Percentiles rank a stretch among this genome's conserved stretches.
Evolutionary conservation across 2,888 invertebrate species (phyloP).

Genomic region (Odiellus spinosus): DNA sequence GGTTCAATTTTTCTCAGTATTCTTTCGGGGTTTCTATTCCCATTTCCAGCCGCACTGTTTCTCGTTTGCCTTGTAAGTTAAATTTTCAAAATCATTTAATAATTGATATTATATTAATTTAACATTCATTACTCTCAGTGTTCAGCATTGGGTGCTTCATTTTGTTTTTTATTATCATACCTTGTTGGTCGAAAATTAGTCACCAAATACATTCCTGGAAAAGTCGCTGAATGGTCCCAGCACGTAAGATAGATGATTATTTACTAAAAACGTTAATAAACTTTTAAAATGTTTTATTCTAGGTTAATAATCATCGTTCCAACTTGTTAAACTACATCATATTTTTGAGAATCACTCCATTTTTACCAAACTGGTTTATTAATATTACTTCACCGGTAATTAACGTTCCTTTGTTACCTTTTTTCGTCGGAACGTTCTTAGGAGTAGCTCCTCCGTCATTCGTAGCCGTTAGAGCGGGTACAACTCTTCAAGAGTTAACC

Average conservation of each 20-base stretch:
- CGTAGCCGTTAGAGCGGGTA: slow-evolving; percentile 93
- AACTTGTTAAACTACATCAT: slow-evolving; percentile 90
- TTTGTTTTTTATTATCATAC: slow-evolving; percentile 86
- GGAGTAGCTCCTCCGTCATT: slow-evolving; percentile 93
- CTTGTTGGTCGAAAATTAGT: slow-evolving; percentile 73
- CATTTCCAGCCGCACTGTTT: slow-evolving; percentile 71
- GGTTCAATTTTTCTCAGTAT: slow-evolving; percentile 96
- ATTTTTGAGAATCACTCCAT: slow-evolving; percentile 90
- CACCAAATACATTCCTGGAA: slow-evolving; percentile 70
- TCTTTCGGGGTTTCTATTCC: slow-evolving; percentile 88
- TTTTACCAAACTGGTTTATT: slow-evolving; percentile 98
- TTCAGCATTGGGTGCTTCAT: slow-evolving; percentile 85
- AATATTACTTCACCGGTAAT: slow-evolving; percentile 92
- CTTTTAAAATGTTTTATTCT: slow-evolving; percentile 23
- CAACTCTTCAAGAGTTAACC: slow-evolving; percentile 81
- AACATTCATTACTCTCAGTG: slow-evolving; percentile 39
- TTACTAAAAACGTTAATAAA: slow-evolving; percentile 6
- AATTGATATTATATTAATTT: not conserved
- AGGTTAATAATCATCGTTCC: slow-evolving; percentile 57
- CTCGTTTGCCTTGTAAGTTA: slow-evolving; percentile 44
- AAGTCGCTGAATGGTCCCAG: slow-evolving; percentile 65
- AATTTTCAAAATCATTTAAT: not conserved
- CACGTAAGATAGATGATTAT: slow-evolving; percentile 40
- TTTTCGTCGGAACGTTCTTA: slow-evolving; percentile 88
- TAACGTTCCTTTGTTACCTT: slow-evolving; percentile 79